These are phyloP conservation scores for Bombus vancouverensis DNA, from an alignment of 1,140 invertebrate species.

Conservation along the genomic window DNA sequence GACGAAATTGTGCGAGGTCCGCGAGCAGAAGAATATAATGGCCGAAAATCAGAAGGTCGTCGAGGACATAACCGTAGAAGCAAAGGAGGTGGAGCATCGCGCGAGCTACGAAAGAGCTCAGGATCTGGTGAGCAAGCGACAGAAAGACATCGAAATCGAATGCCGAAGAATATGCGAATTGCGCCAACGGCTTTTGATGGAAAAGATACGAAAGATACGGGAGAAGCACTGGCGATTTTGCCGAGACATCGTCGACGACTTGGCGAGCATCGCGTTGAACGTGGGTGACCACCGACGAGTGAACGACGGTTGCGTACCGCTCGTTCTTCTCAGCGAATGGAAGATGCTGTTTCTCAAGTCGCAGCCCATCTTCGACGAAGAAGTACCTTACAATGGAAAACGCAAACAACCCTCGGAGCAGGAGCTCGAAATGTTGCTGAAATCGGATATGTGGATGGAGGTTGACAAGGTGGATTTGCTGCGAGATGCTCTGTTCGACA, in stretches of 20 bases:
- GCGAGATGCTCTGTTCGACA: slow-evolving; percentile 74
- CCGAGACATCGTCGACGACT: slow-evolving; percentile 80
- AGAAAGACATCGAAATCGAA: slow-evolving; percentile 82
- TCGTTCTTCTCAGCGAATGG: slow-evolving; percentile 82
- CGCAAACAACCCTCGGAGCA: neutral
- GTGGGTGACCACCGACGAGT: slow-evolving; percentile 80
- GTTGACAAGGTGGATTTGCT: slow-evolving; percentile 53
- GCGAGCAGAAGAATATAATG: slow-evolving; percentile 82
- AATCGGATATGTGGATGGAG: neutral
- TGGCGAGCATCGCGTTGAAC: slow-evolving; percentile 83
- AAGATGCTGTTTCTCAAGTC: slow-evolving; percentile 82
- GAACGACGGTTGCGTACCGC: slow-evolving; percentile 76
- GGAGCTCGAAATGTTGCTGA: slow-evolving; percentile 19
- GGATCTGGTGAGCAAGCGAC: slow-evolving; percentile 79
- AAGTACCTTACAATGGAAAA: slow-evolving; percentile 51
- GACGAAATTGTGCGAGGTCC: slow-evolving; percentile 84
- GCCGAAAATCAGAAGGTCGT: slow-evolving; percentile 81
- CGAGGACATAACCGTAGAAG: slow-evolving; percentile 79
- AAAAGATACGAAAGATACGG: slow-evolving; percentile 75
- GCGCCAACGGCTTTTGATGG: slow-evolving; percentile 80
- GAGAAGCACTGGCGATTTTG: slow-evolving; percentile 81
- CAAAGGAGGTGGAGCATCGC: slow-evolving; percentile 80
- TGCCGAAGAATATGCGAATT: slow-evolving; percentile 81
- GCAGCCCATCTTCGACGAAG: slow-evolving; percentile 82
- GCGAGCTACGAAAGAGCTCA: slow-evolving; percentile 79